phyloP scores from a whole-genome alignment of 1,140 invertebrate genomes.

The Rhagoletis zephyria region DNA sequence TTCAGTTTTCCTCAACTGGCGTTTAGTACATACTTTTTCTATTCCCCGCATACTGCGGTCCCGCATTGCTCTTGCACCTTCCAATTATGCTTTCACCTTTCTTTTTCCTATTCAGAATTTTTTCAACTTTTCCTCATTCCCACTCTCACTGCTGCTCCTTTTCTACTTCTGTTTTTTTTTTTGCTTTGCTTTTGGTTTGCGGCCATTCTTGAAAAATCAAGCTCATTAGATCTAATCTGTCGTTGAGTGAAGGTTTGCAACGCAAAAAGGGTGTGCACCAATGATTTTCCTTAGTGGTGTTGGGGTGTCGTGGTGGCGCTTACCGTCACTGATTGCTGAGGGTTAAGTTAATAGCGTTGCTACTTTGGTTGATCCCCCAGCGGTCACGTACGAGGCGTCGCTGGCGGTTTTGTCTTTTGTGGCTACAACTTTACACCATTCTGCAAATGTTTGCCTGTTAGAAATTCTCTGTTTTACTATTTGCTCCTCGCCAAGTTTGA shows the following conservation, averaged over 20 bases:
- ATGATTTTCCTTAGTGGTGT: neutral
- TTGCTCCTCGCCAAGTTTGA: neutral
- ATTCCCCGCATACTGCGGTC: too few relatives aligned
- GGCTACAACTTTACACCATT: neutral
- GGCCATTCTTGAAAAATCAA: slow-evolving; percentile 1
- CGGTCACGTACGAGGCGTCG: neutral
- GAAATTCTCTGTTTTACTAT: neutral
- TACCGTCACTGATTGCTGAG: neutral
- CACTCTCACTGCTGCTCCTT: neutral
- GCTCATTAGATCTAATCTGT: slow-evolving; percentile 42
- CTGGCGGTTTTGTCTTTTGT: slow-evolving; percentile 3
- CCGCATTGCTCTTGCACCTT: neutral
- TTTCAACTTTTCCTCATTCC: neutral
- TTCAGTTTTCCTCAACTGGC: too few relatives aligned
- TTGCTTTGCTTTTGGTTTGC: neutral
- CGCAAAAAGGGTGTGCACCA: slow-evolving; percentile 5
- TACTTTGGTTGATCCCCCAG: neutral
- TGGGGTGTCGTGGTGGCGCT: neutral
- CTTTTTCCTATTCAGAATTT: neutral
- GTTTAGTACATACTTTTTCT: too few relatives aligned
- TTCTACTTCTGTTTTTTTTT: neutral
- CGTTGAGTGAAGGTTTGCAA: neutral
- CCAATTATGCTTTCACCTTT: neutral
- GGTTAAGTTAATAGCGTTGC: slow-evolving; percentile 20
- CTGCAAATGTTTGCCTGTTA: neutral